Evolutionary conservation across 1,140 invertebrate species (phyloP).

Genomic region (Sinella curviseta): DNA sequence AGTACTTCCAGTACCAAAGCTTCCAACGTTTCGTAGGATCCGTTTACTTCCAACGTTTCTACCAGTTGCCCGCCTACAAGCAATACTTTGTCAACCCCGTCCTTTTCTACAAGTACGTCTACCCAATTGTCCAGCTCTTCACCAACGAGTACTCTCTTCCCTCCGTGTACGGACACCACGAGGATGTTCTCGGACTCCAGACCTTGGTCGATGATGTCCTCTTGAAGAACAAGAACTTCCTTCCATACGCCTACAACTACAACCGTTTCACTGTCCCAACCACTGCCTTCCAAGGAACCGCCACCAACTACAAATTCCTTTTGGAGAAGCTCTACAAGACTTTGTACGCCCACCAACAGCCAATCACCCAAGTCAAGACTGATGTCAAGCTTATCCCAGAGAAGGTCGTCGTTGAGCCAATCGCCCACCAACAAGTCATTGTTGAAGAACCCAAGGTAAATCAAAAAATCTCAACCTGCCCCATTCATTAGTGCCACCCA

Average conservation of each 20-base stretch:
- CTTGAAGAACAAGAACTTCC: neutral
- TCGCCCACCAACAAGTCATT: neutral
- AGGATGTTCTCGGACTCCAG: conserved; percentile 1
- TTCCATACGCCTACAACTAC: conserved; percentile 15
- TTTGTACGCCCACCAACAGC: conserved; percentile 5
- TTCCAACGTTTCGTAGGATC: conserved; percentile 11
- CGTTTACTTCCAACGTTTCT: conserved; percentile 15
- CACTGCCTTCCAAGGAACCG: neutral
- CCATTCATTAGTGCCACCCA: neutral
- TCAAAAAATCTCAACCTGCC: neutral
- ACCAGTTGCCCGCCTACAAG: neutral
- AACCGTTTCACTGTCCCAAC: neutral
- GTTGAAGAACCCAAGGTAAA: conserved; percentile 10
- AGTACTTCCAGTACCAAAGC: conserved; percentile 23
- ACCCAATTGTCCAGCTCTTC: conserved; percentile 9
- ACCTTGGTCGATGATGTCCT: neutral
- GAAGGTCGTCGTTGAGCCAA: conserved; percentile 10
- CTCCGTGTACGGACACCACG: neutral
- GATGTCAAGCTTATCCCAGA: conserved; percentile 19
- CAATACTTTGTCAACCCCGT: conserved; percentile 21
- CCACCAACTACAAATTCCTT: conserved; percentile 24
- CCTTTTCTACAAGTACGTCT: conserved; percentile 25
- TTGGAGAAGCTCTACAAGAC: conserved; percentile 25
- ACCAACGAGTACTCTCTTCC: neutral
- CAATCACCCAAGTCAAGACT: conserved; percentile 15